Percentiles rank a stretch among this genome's conserved stretches.
These are phyloP conservation scores for Drosophila putrida DNA, from an alignment of 2,888 invertebrate species.

Conservation along the genomic window DNA sequence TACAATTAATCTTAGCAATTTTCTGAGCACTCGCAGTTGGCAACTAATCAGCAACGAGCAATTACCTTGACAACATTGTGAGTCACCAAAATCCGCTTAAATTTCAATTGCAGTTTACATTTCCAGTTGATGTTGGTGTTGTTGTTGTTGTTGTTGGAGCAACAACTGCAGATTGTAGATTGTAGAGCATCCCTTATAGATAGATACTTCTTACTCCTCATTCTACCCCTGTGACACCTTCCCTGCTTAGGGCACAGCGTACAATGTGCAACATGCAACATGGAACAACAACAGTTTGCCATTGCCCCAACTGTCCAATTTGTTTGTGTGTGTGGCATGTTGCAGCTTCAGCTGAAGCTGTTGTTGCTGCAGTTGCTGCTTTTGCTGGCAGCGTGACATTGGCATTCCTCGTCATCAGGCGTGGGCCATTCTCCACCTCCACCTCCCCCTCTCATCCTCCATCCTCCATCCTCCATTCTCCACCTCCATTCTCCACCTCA, in stretches of 20 bases:
- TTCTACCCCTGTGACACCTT: too few species aligned
- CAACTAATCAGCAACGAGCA: constrained; percentile 41
- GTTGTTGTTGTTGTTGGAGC: background rate
- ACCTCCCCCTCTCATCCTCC: background rate
- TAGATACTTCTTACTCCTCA: background rate
- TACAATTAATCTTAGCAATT: background rate
- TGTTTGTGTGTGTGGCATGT: constrained; percentile 17
- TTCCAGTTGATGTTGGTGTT: constrained; percentile 17
- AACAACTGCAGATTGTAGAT: background rate
- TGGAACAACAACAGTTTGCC: background rate
- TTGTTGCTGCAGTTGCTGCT: background rate
- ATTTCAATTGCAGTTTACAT: constrained; percentile 57
- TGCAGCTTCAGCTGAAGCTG: constrained; percentile 29
- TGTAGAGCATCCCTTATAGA: too few species aligned
- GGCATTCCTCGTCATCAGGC: constrained; percentile 61
- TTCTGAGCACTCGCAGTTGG: constrained; percentile 2
- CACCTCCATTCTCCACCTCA: background rate
- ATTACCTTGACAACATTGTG: constrained; percentile 50
- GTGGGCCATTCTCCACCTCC: background rate
- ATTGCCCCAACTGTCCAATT: constrained; percentile 34
- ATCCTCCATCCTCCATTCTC: background rate
- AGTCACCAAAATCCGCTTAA: constrained; percentile 57
- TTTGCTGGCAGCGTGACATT: constrained; percentile 55
- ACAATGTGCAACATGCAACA: constrained; percentile 14
- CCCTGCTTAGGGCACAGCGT: constrained; percentile 8